Percentiles rank a stretch among this genome's conserved stretches.
These are phyloP conservation scores for Platorchestia sp. DNA, from an alignment of 1,140 invertebrate genomes.

Conservation along the genomic window DNA sequence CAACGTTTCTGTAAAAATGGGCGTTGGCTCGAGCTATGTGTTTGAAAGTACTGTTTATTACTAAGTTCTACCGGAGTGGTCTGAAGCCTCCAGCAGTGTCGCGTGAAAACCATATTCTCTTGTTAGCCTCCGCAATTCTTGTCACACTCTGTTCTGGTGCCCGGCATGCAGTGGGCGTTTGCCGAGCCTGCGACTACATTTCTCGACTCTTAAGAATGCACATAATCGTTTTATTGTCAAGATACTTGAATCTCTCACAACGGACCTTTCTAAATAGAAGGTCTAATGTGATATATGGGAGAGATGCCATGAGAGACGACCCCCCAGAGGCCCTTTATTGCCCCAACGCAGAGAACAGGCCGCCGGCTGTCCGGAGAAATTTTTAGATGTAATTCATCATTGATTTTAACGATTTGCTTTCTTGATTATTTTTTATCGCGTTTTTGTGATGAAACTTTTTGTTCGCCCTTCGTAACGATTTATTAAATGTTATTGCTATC, in stretches of 20 bases:
- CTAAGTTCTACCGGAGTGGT: not conserved
- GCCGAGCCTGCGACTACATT: not conserved
- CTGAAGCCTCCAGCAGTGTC: not conserved
- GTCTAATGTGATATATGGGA: conserved; percentile 8
- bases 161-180: not conserved
- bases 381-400: not conserved
- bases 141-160: not conserved
- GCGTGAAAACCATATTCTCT: not conserved
- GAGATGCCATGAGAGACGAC: not conserved
- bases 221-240: not conserved
- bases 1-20: no score
- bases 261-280: not conserved
- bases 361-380: not conserved
- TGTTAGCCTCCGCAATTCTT: not conserved
- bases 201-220: not conserved
- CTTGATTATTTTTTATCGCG: no score
- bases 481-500: no score
- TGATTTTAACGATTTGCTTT: not conserved
- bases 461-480: no score
- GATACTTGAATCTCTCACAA: not conserved
- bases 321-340: not conserved
- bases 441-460: no score
- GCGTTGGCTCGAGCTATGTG: not conserved
- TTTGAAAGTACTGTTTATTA: not conserved
- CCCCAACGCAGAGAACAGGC: not conserved